Evolutionary conservation across 2,113 vertebrate species (phyloP), one percentile per base, ranked within the genome.

Genomic region (Oenanthe oenanthe): DNA sequence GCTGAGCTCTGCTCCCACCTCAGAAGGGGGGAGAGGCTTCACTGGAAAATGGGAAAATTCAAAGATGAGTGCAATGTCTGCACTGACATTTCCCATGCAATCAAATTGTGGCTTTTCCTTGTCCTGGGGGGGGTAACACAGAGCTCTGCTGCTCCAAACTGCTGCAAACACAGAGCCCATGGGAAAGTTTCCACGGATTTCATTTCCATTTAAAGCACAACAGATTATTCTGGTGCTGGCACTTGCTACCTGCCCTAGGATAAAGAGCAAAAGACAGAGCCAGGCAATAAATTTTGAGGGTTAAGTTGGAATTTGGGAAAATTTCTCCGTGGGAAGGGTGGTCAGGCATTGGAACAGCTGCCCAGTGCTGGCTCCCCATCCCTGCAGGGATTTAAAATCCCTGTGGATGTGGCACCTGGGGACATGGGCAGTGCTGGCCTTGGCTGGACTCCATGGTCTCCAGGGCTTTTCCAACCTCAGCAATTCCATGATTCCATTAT

Each of bases 11-110:
- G 98, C 99, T 88, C 86, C 90, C 42, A 99, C 92, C 6, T 48
- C 94, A 21, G 96, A 97, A 26, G 99, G 99, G 79, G 98, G 81
- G 57, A 98, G 95, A 1, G 98, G 99, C 94, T 99, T 99, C 70
- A 99, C 99, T 99, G 86, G 53, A 91, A 91, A 95, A 77, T 28
- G 5, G 45, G 88, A 92, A 71, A 84, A 17, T 36, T 1, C 1
- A 19, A 6, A 12, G 18, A 15, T 26, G 2, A 17, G 25, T 76
- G 5, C 54, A 36, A 19, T 2, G n/a, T 10, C 85, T 63, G 63
- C 28, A 56, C 10, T 63, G 65, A 31, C 21, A 38, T 31, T 47
- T 36, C 32, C 51, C 66, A 42, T 13, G 8, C 31, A 45, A 73
- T 16, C 34, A 3, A n/a, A 13, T 3, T 6, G 0, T 10, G n/a